Evolutionary conservation across 1,140 invertebrate species (phyloP), one percentile per base, ranked within the genome.

Genomic region (Luehdorfia chinensis): DNA sequence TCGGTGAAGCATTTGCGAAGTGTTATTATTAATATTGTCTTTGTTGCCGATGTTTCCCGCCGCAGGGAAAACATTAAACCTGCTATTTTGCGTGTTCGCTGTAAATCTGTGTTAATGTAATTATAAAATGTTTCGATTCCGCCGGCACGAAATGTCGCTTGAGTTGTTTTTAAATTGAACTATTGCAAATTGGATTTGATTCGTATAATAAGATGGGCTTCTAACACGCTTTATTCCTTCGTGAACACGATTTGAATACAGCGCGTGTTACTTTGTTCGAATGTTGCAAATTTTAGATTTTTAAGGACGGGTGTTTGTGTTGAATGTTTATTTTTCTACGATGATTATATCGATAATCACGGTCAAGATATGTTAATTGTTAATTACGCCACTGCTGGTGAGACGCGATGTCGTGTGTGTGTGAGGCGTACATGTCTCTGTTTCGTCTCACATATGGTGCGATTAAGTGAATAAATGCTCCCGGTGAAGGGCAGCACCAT

Each of bases 151-250:
- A 49, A 50, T 56, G 48, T 36, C 34, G 18, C 34, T 37, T 21
- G 11, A 15, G 36, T 31, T 21, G 28, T 39, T 44, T 31, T 27
- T 41, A 30, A 45, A 37, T 37, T 37, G 37, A 27, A 41, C 37
- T 25, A 44, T 23, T 15, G 44, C 53, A 49, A 58, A 58, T 53
- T 53, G 50, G 50, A 59, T 59, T 49, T 36, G 50, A 59, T 59
- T 59, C 50, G 49, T 54, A 12, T 41, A 41, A 41, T 41, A 14
- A 41, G 23, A 41, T 41, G 23, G 23, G 19, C 15, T 41, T 37
- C 18, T 12, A 37, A 23, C 34, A 37, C 34, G 34, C 34, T 21
- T 37, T 37, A 37, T 37, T 37, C 18, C 18, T 21, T 9, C 15
- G 18, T 37, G n/a, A 37, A 23, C 18, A 37, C 34, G 18, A 27